phyloP scores from a whole-genome alignment of 1,140 invertebrate species.

The Laodelphax striatellus region DNA sequence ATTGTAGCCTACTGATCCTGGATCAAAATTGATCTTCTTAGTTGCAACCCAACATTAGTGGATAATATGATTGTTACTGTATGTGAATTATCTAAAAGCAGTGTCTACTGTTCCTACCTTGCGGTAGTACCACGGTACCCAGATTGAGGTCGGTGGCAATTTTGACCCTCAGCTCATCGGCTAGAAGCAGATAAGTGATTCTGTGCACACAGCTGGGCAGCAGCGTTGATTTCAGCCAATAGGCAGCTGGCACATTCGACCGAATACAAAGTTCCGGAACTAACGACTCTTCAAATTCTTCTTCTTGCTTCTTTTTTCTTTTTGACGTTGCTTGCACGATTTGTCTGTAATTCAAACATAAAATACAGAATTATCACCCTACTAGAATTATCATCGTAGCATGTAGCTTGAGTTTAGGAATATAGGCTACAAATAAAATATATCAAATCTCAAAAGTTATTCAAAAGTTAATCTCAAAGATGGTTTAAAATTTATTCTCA shows the following conservation, averaged over 20 bases:
- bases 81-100: no score
- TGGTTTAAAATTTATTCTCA: no score
- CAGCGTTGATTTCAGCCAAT: constrained; percentile 83
- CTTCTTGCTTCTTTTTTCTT: constrained; percentile 34
- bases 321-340: not conserved
- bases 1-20: no score
- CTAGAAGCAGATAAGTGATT: constrained; percentile 60
- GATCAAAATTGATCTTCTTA: no score
- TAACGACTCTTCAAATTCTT: constrained; percentile 62
- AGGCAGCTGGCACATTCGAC: constrained; percentile 71
- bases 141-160: constrained; percentile 38
- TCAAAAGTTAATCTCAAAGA: no score
- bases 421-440: no score
- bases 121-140: constrained; percentile 24
- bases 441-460: no score
- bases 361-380: not conserved
- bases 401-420: no score
- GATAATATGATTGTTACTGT: not conserved
- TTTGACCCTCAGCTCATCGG: constrained; percentile 60
- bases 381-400: not conserved
- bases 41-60: no score
- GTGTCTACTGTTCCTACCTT: constrained; percentile 23
- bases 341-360: not conserved
- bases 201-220: constrained; percentile 79
- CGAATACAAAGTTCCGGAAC: constrained; percentile 80